Percentiles rank a stretch among this genome's conserved stretches.
Conservation (phyloP, 2,113 vertebrate species). For the Gavia stellata region DNA sequence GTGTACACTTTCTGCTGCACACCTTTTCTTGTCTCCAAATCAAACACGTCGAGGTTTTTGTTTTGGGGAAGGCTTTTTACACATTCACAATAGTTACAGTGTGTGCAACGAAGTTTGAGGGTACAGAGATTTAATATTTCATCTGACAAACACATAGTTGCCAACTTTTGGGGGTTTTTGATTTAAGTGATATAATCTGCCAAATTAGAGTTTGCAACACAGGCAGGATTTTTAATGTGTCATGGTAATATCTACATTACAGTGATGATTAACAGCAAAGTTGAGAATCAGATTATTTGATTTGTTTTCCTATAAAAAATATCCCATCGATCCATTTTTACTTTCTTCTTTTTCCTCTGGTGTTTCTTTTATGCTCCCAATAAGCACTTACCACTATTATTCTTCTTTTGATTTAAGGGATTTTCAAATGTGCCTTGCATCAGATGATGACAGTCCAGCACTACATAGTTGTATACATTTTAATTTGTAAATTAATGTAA, state of each 20-base stretch:
- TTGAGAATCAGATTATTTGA: background rate
- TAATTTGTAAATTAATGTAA: background rate
- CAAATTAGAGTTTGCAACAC: background rate
- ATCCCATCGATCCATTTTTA: fast-evolving
- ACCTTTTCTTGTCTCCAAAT: background rate
- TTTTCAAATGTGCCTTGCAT: background rate
- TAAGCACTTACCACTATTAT: background rate
- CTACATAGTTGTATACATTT: background rate
- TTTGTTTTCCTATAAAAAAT: background rate
- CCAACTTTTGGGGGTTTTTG: background rate
- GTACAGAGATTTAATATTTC: background rate
- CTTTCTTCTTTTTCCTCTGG: background rate
- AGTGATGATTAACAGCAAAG: background rate
- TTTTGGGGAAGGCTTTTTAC: background rate
- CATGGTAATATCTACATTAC: background rate
- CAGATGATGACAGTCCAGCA: background rate
- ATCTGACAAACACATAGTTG: background rate
- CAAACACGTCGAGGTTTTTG: background rate
- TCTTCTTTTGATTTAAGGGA: background rate
- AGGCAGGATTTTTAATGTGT: background rate
- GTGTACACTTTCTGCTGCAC: background rate
- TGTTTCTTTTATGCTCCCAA: background rate
- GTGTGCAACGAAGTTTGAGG: background rate
- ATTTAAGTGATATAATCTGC: background rate
- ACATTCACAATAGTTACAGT: background rate